These are phyloP conservation scores for Apteryx mantelli DNA, from an alignment of 2,113 vertebrate species.

Conservation along the genomic window DNA sequence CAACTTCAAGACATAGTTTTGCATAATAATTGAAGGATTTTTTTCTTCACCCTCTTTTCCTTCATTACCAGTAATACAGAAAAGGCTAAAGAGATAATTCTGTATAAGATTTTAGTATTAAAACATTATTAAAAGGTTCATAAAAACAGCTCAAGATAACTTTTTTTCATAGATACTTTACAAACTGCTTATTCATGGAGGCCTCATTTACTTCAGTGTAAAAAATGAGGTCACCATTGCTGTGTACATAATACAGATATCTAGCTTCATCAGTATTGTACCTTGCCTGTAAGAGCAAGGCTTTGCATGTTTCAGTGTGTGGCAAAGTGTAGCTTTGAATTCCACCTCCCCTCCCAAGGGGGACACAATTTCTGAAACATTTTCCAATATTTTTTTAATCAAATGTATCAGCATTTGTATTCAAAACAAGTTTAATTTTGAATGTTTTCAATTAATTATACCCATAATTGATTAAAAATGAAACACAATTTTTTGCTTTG, in stretches of 20 bases:
- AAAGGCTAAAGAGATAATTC: background rate
- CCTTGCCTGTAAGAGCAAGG: background rate
- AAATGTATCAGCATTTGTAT: background rate
- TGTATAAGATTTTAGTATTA: background rate
- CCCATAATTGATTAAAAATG: background rate
- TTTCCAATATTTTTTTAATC: background rate
- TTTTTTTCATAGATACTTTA: background rate
- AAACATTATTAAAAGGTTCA: background rate
- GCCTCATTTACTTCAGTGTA: background rate
- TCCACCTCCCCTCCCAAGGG: accelerated
- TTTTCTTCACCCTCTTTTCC: background rate
- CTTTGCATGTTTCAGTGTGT: background rate
- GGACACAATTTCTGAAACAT: background rate
- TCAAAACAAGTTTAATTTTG: background rate
- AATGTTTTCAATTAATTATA: background rate
- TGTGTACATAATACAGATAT: background rate
- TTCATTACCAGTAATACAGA: background rate
- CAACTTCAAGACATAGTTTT: conserved; percentile 55
- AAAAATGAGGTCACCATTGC: background rate
- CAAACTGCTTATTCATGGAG: background rate
- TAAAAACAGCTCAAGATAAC: background rate
- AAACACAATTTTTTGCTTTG: background rate
- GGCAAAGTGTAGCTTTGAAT: background rate
- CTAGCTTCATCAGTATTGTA: background rate
- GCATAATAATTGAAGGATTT: conserved; percentile 51